Evolutionary conservation across 2,797 vertebrate genomes (phyloP).

Genomic region (Syngnathus acus): DNA sequence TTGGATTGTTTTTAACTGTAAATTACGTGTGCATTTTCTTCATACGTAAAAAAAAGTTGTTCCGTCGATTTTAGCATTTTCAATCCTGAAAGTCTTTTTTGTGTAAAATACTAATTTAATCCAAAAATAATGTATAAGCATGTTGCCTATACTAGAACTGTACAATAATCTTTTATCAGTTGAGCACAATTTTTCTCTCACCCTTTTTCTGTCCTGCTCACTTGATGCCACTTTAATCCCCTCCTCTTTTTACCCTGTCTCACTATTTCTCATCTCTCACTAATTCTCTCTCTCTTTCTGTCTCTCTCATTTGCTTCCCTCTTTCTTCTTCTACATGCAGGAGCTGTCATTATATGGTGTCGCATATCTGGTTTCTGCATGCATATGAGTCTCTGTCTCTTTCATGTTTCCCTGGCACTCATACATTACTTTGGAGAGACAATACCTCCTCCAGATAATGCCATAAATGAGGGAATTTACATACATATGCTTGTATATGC

Average conservation of each 20-base stretch:
- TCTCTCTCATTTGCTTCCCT: conserved; percentile 48
- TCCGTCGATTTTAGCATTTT: not conserved
- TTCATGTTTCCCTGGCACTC: conserved; percentile 63
- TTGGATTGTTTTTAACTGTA: not conserved
- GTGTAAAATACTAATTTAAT: not conserved
- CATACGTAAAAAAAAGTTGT: not conserved
- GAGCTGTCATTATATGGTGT: conserved; percentile 68
- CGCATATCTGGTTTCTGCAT: conserved; percentile 58
- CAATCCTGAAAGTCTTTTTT: not conserved
- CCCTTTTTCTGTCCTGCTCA: conserved; percentile 23
- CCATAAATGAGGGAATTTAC: conserved; percentile 78
- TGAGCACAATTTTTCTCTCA: conserved; percentile 19
- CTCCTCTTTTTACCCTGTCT: conserved; percentile 22
- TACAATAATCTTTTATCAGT: conserved; percentile 17
- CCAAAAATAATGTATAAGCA: not conserved
- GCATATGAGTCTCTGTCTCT: conserved; percentile 50
- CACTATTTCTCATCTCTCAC: conserved; percentile 22
- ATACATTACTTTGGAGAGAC: conserved; percentile 71
- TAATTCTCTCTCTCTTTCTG: conserved; percentile 34
- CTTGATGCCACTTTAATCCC: conserved; percentile 21
- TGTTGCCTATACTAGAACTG: not conserved
- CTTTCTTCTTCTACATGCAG: conserved; percentile 54
- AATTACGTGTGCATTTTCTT: not conserved
- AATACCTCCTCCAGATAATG: conserved; percentile 78
- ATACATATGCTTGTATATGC: conserved; percentile 65